Conservation (phyloP, 2,797 vertebrate species). For the Microctenopoma lineatum region DNA sequence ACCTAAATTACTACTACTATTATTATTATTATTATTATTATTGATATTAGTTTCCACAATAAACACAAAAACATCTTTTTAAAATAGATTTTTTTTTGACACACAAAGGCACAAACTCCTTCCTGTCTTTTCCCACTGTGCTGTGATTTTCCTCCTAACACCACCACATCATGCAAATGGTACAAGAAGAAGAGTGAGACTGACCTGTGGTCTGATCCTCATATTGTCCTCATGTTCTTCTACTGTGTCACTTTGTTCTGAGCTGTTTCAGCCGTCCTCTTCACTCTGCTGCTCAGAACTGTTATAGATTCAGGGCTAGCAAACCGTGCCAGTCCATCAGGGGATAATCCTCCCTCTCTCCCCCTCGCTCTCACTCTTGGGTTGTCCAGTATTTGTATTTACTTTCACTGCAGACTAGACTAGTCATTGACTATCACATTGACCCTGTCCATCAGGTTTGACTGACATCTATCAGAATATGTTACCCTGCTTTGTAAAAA, state of each 20-base stretch:
- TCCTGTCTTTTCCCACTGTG: too few relatives aligned
- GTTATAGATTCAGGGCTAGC: slow-evolving; percentile 62
- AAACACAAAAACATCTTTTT: too few relatives aligned
- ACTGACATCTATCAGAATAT: neutral
- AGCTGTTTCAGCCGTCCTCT: neutral
- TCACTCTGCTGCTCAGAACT: slow-evolving; percentile 20
- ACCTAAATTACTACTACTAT: too few relatives aligned
- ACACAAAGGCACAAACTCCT: too few relatives aligned
- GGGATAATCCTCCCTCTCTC: slow-evolving; percentile 40
- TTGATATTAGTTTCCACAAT: too few relatives aligned
- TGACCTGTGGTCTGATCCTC: slow-evolving; percentile 63
- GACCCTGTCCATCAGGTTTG: neutral
- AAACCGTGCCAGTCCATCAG: slow-evolving; percentile 63
- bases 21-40: too few relatives aligned
- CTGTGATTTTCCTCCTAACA: too few relatives aligned
- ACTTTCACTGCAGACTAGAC: too few relatives aligned
- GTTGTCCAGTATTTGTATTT: too few relatives aligned
- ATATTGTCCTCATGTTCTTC: slow-evolving; percentile 45
- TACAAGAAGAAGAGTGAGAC: slow-evolving; percentile 17
- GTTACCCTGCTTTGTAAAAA: too few relatives aligned
- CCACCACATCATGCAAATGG: too few relatives aligned
- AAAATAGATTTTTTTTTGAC: too few relatives aligned
- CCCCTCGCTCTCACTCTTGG: slow-evolving; percentile 11
- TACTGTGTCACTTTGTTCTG: neutral
- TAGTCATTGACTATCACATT: neutral